Conservation (phyloP, 1,140 invertebrate genomes). For the Metaphire vulgaris region DNA sequence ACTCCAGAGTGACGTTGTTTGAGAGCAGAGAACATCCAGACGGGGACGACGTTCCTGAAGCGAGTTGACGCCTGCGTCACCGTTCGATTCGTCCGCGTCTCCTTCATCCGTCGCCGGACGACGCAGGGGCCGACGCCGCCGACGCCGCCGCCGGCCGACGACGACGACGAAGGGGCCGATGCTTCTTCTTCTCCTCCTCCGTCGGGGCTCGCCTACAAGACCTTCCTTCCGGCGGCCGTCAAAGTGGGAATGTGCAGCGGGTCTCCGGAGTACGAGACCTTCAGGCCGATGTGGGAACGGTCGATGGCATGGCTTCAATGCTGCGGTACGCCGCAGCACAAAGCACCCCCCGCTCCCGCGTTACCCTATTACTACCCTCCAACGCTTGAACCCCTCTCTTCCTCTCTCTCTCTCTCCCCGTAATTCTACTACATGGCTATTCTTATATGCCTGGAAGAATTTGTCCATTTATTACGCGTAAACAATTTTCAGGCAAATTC, state of each 20-base stretch:
- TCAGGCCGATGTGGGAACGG: slow-evolving; percentile 4
- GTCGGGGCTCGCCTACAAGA: slow-evolving; percentile 17
- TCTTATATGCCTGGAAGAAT: too few relatives aligned
- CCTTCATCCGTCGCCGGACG: slow-evolving; percentile 17
- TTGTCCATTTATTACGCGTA: too few relatives aligned
- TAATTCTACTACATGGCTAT: too few relatives aligned
- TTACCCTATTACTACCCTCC: too few relatives aligned
- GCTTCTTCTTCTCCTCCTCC: too few relatives aligned
- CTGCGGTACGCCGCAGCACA: neutral
- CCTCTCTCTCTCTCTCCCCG: too few relatives aligned
- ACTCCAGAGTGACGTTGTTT: too few relatives aligned
- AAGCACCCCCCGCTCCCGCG: too few relatives aligned
- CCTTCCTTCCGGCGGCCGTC: slow-evolving; percentile 22
- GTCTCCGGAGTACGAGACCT: slow-evolving; percentile 6
- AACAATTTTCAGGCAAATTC: too few relatives aligned
- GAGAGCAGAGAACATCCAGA: neutral
- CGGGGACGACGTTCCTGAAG: neutral
- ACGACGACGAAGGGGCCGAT: neutral
- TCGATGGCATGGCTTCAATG: slow-evolving; percentile 12
- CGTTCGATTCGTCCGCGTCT: slow-evolving; percentile 19
- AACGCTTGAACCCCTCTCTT: too few relatives aligned
- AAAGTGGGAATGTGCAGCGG: slow-evolving; percentile 18
- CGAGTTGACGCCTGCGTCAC: neutral
- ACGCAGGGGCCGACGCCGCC: neutral
- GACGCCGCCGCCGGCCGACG: too few relatives aligned